phyloP scores from a whole-genome alignment of 2,888 invertebrate genomes.

The Aquatica leii region DNA sequence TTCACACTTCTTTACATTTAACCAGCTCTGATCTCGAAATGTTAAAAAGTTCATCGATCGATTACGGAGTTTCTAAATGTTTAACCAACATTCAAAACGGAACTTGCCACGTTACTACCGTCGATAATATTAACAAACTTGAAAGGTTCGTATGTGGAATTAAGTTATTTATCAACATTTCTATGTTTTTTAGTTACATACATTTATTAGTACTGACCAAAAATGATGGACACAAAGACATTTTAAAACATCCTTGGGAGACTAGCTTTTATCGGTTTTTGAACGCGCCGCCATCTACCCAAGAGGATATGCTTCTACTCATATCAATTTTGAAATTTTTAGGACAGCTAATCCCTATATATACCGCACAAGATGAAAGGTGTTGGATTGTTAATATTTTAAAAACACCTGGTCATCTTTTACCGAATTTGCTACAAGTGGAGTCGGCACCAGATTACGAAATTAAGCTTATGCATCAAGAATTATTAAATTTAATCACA shows the following conservation, averaged over 20 bases:
- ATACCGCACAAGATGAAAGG: conserved; percentile 43
- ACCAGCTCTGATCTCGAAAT: conserved; percentile 61
- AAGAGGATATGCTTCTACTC: conserved; percentile 69
- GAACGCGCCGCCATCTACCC: conserved; percentile 69
- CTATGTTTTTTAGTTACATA: conserved; percentile 58
- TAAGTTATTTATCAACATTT: conserved; percentile 11
- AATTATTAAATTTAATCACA: conserved; percentile 56
- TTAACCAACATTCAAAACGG: conserved; percentile 70
- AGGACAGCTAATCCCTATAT: conserved; percentile 48
- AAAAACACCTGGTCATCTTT: conserved; percentile 49
- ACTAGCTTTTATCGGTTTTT: conserved; percentile 69
- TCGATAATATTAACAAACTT: conserved; percentile 63
- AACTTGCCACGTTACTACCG: conserved; percentile 67
- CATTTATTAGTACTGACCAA: conserved; percentile 56
- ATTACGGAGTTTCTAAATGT: conserved; percentile 64
- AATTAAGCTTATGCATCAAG: conserved; percentile 52
- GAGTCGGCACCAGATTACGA: conserved; percentile 47
- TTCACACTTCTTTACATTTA: conserved; percentile 52
- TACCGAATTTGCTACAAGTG: conserved; percentile 51
- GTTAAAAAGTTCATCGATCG: conserved; percentile 64
- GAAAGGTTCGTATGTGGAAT: conserved; percentile 28
- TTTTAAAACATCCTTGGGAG: conserved; percentile 68
- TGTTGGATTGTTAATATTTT: conserved; percentile 54
- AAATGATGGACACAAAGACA: conserved; percentile 45
- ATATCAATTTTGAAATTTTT: conserved; percentile 60